Percentiles rank a stretch among this genome's conserved stretches.
Evolutionary conservation across 2,113 vertebrate species (phyloP).

Genomic region (Malurus cyaneus): DNA sequence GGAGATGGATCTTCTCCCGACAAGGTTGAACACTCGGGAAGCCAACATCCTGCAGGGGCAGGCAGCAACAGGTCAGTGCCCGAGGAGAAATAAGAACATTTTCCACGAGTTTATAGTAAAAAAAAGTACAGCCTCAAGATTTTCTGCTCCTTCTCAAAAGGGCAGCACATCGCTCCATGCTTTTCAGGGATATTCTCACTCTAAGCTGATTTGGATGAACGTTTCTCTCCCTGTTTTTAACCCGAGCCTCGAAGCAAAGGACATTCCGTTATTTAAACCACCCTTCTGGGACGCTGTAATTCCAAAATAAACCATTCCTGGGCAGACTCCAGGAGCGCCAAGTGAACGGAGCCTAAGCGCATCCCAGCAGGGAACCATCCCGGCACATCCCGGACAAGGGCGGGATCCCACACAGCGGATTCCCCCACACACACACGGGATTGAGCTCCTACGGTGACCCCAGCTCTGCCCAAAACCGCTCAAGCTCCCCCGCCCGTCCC

Average conservation of each 20-base stretch:
- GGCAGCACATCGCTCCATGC: not conserved
- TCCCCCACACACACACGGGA: not conserved
- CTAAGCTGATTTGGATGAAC: rapidly evolving
- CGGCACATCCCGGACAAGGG: rapidly evolving
- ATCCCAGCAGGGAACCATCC: rapidly evolving
- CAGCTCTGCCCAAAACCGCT: rapidly evolving
- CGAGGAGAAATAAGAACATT: rapidly evolving
- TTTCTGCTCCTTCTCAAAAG: not conserved
- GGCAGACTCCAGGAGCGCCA: not conserved
- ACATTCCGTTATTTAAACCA: no score
- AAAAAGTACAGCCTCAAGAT: rapidly evolving
- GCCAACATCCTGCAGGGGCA: constrained; percentile 86
- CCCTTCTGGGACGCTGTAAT: rapidly evolving
- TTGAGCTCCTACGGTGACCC: rapidly evolving
- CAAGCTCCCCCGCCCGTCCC: rapidly evolving
- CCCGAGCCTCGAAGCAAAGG: not conserved
- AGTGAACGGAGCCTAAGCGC: not conserved
- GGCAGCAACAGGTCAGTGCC: not conserved
- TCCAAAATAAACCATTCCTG: not conserved
- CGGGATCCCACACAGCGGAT: rapidly evolving
- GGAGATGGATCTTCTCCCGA: constrained; percentile 87
- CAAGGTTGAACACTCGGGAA: constrained; percentile 78
- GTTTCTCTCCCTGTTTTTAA: not conserved
- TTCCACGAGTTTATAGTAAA: rapidly evolving
- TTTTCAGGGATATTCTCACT: not conserved